These are phyloP conservation scores for Aix galericulata DNA, from an alignment of 2,113 vertebrate species.

Conservation along the genomic window DNA sequence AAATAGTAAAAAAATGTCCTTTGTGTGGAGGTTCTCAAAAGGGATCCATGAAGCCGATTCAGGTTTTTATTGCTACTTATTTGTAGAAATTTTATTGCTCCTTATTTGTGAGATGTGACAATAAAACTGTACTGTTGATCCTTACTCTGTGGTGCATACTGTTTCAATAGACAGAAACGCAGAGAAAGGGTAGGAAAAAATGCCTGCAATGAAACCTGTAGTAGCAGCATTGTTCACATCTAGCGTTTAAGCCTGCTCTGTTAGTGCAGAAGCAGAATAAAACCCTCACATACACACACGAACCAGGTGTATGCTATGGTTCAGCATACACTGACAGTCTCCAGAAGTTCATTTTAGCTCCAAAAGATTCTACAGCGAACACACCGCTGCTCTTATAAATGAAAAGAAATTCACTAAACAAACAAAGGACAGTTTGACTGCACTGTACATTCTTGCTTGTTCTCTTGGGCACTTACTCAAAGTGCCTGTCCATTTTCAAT, in stretches of 20 bases:
- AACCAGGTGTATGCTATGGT: neutral
- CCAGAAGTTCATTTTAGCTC: neutral
- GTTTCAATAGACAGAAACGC: neutral
- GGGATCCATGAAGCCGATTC: neutral
- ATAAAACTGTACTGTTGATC: neutral
- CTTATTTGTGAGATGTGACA: neutral
- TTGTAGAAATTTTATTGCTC: neutral
- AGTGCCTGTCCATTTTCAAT: conserved; percentile 10
- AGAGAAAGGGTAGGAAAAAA: neutral
- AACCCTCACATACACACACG: neutral
- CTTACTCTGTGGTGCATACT: neutral
- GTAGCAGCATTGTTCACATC: neutral
- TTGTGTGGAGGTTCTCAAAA: neutral
- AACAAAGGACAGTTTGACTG: neutral
- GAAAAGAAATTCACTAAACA: neutral
- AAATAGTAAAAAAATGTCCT: neutral
- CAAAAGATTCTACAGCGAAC: neutral
- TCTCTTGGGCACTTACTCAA: neutral
- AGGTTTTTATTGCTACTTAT: neutral
- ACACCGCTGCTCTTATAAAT: neutral
- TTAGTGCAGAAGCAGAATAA: neutral
- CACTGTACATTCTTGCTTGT: neutral
- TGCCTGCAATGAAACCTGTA: neutral
- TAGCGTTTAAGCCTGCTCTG: neutral
- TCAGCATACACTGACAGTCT: neutral